Conservation (phyloP, 2,797 vertebrate species). For the Salmo trutta region DNA sequence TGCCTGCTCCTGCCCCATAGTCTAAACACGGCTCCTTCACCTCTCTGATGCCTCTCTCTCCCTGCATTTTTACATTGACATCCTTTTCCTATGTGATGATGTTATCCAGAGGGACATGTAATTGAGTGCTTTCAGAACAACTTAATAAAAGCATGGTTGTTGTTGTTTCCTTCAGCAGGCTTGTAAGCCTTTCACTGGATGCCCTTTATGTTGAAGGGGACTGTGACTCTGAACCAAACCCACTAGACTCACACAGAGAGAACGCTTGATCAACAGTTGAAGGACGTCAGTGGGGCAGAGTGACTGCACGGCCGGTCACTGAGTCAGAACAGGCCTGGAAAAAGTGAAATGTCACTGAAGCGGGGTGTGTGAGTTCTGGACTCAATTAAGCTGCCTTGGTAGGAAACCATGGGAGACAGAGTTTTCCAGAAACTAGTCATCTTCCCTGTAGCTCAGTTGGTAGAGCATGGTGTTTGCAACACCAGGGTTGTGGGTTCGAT, state of each 20-base stretch:
- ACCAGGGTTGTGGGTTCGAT: too few relatives aligned
- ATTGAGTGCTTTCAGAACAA: neutral
- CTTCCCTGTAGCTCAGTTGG: too few relatives aligned
- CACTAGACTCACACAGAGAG: neutral
- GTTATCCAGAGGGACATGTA: neutral
- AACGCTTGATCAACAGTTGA: too few relatives aligned
- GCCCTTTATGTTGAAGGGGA: neutral
- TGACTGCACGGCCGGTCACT: too few relatives aligned
- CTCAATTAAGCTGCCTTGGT: too few relatives aligned
- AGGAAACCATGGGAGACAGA: neutral
- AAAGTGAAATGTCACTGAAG: too few relatives aligned
- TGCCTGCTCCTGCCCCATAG: too few relatives aligned
- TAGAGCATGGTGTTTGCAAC: too few relatives aligned
- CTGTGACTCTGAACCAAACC: neutral
- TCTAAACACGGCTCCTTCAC: neutral
- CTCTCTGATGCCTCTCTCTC: neutral
- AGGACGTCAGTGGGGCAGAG: too few relatives aligned
- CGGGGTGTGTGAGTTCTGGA: too few relatives aligned
- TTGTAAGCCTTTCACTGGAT: neutral
- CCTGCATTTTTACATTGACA: neutral
- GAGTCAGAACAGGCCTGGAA: too few relatives aligned
- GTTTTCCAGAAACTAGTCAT: neutral
- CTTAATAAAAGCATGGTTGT: neutral
- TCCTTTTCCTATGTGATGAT: neutral
- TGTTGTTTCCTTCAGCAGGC: neutral